These are phyloP conservation scores for Falco columbarius DNA, from an alignment of 2,797 vertebrate genomes.

Conservation along the genomic window DNA sequence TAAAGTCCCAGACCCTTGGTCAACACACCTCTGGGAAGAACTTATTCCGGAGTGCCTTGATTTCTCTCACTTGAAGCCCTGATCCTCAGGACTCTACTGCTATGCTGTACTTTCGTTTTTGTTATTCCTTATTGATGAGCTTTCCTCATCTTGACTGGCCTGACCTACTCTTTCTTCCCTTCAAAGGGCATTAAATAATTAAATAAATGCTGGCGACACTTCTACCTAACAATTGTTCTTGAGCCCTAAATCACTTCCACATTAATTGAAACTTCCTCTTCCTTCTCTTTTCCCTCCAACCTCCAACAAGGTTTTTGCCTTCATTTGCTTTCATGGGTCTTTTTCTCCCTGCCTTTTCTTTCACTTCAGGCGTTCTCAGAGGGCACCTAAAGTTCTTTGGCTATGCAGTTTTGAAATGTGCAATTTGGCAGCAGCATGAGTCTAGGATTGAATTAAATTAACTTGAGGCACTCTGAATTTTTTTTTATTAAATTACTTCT, in stretches of 20 bases:
- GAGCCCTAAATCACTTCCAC: conserved; percentile 71
- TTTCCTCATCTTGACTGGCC: conserved; percentile 9
- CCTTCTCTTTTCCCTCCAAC: conserved; percentile 49
- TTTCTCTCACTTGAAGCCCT: neutral
- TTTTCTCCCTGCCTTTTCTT: conserved; percentile 34
- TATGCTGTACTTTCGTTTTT: neutral
- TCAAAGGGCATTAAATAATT: conserved; percentile 71
- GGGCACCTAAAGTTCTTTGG: conserved; percentile 78
- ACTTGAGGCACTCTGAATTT: conserved; percentile 75
- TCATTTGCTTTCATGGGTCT: conserved; percentile 74
- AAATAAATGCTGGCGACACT: conserved; percentile 58
- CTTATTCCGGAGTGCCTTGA: neutral
- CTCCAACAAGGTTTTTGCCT: conserved; percentile 65
- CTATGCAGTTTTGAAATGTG: conserved; percentile 78
- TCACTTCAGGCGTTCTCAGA: conserved; percentile 77
- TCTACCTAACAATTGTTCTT: conserved; percentile 66
- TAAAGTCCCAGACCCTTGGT: neutral
- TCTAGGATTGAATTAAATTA: conserved; percentile 82
- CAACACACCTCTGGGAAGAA: neutral
- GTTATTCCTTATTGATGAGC: conserved; percentile 19
- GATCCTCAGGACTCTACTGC: neutral
- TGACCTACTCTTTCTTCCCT: conserved; percentile 37
- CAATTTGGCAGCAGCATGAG: conserved; percentile 78
- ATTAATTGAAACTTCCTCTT: conserved; percentile 74
- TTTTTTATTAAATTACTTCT: conserved; percentile 82